Evolutionary conservation across 2,888 invertebrate genomes (phyloP), one percentile per base, ranked within the genome.

Genomic region (Thera obeliscata): DNA sequence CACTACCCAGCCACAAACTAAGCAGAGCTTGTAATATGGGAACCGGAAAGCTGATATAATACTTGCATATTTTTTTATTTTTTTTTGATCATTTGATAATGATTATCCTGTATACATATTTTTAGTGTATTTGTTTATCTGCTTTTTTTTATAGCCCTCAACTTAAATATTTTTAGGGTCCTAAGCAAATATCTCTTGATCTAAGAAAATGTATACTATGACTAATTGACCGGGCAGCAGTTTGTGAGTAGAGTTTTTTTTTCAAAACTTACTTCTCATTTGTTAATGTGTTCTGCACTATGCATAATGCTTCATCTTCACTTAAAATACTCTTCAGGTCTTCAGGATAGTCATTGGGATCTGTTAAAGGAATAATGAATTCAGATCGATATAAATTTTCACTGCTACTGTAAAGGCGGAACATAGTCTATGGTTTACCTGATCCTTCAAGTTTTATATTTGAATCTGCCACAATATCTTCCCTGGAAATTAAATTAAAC

Each of bases 291-390:
- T 79, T 71, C 63, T 78, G 78, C 56, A 76, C 66, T 62, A 79
- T 75, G 61, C 59, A 74, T 55, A 80, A 72, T 41, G 76, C 64
- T 61, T 81, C 80, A 68, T 73, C 74, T 8, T 79, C 80, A 72
- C 69, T 76, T 54, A 66, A 66, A 66, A 73, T 69, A 43, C 78
- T 73, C 74, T 71, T 73, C 52, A 78, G 64, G 56, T 85, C 81
- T 68, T 88, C 85, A 66, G 87, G 78, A 72, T 84, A 84, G 71
- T 86, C 79, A 57, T 60, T 63, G 33, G 46, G 12, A 35, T 59
- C 69, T 56, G 43, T 41, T 61, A 65, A 33, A 52, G 52, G 0
- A 52, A 3, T 50, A 41, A 41, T 7, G 22, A 41, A 41, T 41
- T 41, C 6, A 41, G 9, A 9, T 46, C 2, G 9, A 46, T 2